Base-by-base conservation (phyloP, 2,888 invertebrate species). In the Tenthredo mesomela region DNA sequence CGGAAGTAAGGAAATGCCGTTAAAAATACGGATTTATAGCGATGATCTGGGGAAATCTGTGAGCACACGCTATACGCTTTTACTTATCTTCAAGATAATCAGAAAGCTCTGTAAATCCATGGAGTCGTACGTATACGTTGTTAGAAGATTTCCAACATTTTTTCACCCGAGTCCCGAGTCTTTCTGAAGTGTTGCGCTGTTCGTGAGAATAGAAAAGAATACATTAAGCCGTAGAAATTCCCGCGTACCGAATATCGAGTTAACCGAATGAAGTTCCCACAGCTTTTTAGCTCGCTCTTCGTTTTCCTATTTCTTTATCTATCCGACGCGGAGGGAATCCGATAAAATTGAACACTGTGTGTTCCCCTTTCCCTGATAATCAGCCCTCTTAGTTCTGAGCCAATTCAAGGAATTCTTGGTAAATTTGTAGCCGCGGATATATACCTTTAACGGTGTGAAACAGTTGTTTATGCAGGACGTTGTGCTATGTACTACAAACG, bases 171-270 rank as follows among this genome's bases (percentile, higher is more conserved):
- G n/a, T 71, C 50, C 75, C 50, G 29, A 29, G 47, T 29, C 2
- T 40, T n/a, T 15, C 25, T 15, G 33, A 18, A 77, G 75, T 54
- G 25, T 77, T 77, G 50, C 77, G 50, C 77, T n/a, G 18, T 54
- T n/a, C 50, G 77, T 54, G 6, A 54, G 77, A 77, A 77, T 50
- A 77, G 77, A 77, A 77, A 77, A 77, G 77, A 77, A 77, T 77
- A 77, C 50, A 77, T 77, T 77, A 77, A n/a, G 77, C n/a, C 50
- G 77, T 77, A 9, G 54, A 18, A 50, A 47, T 29, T 77, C 18
- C 33, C 50, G 15, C 50, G 77, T 15, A 29, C 18, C 18, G 25
- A 54, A 77, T 54, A 77, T 77, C 50, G 77, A 77, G 77, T 54
- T 77, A 54, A 77, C 7, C 50, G 77, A 77, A 77, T 33, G 25